Percentiles rank a stretch among this genome's conserved stretches.
These are phyloP conservation scores for Cinclus mexicanus DNA, from an alignment of 2,113 vertebrate genomes.

Conservation along the genomic window DNA sequence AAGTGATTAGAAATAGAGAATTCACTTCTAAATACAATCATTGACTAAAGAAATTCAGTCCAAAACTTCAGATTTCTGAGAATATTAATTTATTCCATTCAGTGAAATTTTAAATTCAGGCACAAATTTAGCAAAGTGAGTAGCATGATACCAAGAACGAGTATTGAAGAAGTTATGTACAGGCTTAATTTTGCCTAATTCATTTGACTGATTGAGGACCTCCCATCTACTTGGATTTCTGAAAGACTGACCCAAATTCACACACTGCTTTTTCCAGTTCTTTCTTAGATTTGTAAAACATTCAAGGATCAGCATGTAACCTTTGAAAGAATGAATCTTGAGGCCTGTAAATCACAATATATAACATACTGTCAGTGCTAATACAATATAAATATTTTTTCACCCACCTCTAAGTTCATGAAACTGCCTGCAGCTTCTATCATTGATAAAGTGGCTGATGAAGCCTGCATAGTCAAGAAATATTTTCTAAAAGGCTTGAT, in stretches of 20 bases:
- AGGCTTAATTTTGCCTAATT: background rate
- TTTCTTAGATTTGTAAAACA: conserved; percentile 22
- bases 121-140: background rate
- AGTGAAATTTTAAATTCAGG: background rate
- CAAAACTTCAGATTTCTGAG: background rate
- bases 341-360: conserved; percentile 54
- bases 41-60: background rate
- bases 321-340: conserved; percentile 19
- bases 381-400: conserved; percentile 36
- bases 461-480: background rate
- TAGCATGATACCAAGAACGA: background rate
- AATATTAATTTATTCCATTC: background rate
- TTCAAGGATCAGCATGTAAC: conserved; percentile 3
- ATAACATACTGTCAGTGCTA: conserved; percentile 55
- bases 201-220: background rate
- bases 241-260: background rate
- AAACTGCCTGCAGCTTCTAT: conserved; percentile 23
- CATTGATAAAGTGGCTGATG: conserved; percentile 35
- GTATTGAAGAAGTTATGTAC: background rate
- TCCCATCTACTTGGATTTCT: background rate
- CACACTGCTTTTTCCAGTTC: background rate
- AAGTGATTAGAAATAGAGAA: background rate
- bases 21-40: background rate
- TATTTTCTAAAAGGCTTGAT: conserved; percentile 25
- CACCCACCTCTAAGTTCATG: background rate